Conservation (phyloP, 2,888 invertebrate genomes). For the Chrysopilus asiliformis region DNA sequence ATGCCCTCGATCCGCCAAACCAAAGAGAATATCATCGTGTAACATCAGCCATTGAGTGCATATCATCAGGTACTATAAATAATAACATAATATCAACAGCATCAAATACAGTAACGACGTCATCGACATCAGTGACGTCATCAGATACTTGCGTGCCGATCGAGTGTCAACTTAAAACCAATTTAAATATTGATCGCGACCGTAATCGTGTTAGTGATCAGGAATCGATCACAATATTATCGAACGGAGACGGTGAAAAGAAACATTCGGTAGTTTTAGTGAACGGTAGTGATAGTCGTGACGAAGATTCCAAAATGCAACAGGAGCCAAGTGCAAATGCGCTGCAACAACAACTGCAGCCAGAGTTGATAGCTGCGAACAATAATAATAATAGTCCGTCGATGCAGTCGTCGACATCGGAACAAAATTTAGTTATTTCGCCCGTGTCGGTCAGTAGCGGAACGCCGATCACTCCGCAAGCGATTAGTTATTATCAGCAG, state of each 20-base stretch:
- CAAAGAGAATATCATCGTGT: constrained; percentile 9
- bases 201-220: neutral
- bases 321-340: constrained; percentile 34
- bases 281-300: neutral
- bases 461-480: constrained; percentile 24
- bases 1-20: constrained; percentile 12
- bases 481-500: constrained; percentile 28
- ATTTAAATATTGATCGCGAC: neutral
- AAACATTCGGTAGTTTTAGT: neutral
- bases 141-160: neutral
- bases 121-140: constrained; percentile 17
- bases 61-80: constrained; percentile 14
- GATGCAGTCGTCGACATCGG: constrained; percentile 33
- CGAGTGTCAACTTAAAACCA: neutral
- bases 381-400: constrained; percentile 20
- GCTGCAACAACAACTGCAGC: constrained; percentile 36
- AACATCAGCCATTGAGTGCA: constrained; percentile 7
- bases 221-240: neutral
- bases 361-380: constrained; percentile 30
- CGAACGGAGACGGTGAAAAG: neutral
- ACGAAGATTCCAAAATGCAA: constrained; percentile 24
- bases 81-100: constrained; percentile 20
- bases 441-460: constrained; percentile 13
- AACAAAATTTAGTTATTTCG: too few relatives aligned
- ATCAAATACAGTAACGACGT: constrained; percentile 19